These are phyloP conservation scores for Cylloceria caligata DNA, from an alignment of 2,888 invertebrate genomes.

Conservation along the genomic window DNA sequence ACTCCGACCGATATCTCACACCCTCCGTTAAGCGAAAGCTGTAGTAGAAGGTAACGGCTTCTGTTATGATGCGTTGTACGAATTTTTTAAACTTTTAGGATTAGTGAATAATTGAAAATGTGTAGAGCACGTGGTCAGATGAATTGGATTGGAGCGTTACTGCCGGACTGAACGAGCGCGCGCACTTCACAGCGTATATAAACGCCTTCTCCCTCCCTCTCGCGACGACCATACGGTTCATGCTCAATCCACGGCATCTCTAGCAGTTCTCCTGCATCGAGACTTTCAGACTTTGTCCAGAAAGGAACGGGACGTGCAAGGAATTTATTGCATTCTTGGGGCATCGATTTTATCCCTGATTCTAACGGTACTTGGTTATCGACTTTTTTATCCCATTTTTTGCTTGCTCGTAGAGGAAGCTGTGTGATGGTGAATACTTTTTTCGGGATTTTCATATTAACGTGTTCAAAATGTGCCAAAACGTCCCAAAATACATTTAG, in stretches of 20 bases:
- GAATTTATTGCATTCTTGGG: conserved; percentile 15
- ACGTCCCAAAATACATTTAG: too few relatives aligned
- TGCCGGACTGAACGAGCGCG: conserved; percentile 83
- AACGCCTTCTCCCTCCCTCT: conserved; percentile 81
- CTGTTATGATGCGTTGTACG: background rate
- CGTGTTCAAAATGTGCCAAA: too few relatives aligned
- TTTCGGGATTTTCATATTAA: too few relatives aligned
- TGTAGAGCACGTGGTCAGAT: conserved; percentile 69
- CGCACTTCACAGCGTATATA: conserved; percentile 83
- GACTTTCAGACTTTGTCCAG: conserved; percentile 11
- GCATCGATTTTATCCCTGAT: background rate
- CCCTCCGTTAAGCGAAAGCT: background rate
- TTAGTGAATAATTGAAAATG: conserved; percentile 49
- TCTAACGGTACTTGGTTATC: background rate
- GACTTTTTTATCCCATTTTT: background rate
- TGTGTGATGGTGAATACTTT: too few relatives aligned
- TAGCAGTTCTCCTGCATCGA: conserved; percentile 16
- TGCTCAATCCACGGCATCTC: conserved; percentile 45
- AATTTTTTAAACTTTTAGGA: background rate
- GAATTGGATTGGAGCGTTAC: conserved; percentile 81
- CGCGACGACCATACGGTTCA: conserved; percentile 45
- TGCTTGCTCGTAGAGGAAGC: too few relatives aligned
- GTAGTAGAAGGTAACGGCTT: background rate
- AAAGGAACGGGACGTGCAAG: conserved; percentile 12
- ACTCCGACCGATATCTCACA: conserved; percentile 42